phyloP scores from a whole-genome alignment of 2,888 invertebrate species.

The Phaonia tiefii region DNA sequence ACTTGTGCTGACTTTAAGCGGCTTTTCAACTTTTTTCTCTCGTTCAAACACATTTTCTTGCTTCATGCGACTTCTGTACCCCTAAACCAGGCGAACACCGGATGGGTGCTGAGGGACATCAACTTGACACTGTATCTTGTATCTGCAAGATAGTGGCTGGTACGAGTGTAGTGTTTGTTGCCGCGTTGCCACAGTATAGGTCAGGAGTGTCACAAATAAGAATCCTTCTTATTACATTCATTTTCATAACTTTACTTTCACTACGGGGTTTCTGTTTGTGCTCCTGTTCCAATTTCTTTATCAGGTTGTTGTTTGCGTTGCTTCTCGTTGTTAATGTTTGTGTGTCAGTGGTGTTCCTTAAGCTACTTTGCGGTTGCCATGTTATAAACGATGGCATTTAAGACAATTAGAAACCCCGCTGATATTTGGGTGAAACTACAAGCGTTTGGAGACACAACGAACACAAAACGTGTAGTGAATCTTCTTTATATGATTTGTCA shows the following conservation, averaged over 20 bases:
- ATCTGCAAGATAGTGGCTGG: constrained; percentile 15
- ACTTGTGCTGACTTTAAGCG: constrained; percentile 61
- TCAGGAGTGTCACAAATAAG: background rate
- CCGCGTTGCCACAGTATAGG: constrained; percentile 7
- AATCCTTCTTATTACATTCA: constrained; percentile 17
- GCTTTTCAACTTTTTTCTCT: constrained; percentile 51
- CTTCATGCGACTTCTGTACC: background rate
- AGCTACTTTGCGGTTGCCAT: constrained; percentile 42
- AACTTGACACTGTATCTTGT: constrained; percentile 22
- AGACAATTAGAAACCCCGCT: constrained; percentile 59
- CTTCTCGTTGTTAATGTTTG: background rate
- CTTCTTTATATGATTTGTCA: constrained; percentile 13
- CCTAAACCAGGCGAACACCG: background rate
- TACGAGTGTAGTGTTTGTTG: constrained; percentile 5
- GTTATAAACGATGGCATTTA: constrained; percentile 43
- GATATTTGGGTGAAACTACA: constrained; percentile 14
- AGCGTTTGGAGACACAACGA: background rate
- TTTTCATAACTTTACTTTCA: constrained; percentile 35
- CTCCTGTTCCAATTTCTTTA: background rate
- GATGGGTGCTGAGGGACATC: background rate
- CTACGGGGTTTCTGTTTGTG: constrained; percentile 38
- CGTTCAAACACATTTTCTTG: background rate
- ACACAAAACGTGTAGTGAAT: background rate
- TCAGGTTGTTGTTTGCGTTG: constrained; percentile 3
- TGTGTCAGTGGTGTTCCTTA: constrained; percentile 4